Conservation (phyloP, 37 sponge, comb jelly and placozoan genomes). For the Aplysina aerophoba region DNA sequence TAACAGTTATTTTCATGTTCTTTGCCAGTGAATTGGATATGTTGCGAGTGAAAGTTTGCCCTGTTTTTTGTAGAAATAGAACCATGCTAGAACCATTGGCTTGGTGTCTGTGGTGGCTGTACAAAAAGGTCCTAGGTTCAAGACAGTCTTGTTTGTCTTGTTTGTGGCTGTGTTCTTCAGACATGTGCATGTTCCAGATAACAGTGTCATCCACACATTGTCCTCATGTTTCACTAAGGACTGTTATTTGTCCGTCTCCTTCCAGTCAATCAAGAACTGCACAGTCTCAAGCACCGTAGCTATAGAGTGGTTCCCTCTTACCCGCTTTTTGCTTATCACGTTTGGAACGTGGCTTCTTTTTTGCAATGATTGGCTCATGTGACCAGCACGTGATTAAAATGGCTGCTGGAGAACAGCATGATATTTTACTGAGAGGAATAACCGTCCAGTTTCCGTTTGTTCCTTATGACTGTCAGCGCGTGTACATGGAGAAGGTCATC, state of each 20-base stretch:
- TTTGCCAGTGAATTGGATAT: too few relatives aligned
- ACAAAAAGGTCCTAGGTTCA: too few relatives aligned
- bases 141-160: too few relatives aligned
- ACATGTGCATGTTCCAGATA: background rate
- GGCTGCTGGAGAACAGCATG: background rate
- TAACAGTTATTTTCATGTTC: too few relatives aligned
- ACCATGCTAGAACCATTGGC: too few relatives aligned
- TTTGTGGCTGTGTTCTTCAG: too few relatives aligned
- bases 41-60: too few relatives aligned
- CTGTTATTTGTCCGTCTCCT: background rate
- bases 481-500: conserved; percentile 92
- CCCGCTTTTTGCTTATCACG: background rate
- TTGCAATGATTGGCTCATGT: background rate
- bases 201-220: background rate
- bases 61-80: too few relatives aligned
- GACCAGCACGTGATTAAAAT: conserved; percentile 16
- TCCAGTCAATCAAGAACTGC: background rate
- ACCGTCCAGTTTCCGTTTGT: conserved; percentile 81
- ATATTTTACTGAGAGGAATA: conserved; percentile 46
- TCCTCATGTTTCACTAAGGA: background rate
- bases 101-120: too few relatives aligned
- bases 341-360: background rate
- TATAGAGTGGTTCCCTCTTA: background rate
- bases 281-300: background rate
- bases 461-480: conserved; percentile 87